These are phyloP conservation scores for Aelia acuminata DNA, from an alignment of 2,888 invertebrate species.

Conservation along the genomic window DNA sequence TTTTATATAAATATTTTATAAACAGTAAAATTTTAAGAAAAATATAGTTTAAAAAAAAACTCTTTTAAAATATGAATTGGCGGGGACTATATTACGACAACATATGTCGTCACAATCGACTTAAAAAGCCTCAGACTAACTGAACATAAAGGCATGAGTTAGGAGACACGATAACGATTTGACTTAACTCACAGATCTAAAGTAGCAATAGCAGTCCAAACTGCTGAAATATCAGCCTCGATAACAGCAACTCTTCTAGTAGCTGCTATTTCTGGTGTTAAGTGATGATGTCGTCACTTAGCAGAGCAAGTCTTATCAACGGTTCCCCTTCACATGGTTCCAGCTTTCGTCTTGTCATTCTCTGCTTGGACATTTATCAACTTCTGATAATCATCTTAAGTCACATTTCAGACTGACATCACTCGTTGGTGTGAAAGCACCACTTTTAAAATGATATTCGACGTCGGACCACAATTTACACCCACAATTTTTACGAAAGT, in stretches of 20 bases:
- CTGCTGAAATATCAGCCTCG: background rate
- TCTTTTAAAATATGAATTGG: no score
- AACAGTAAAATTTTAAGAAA: no score
- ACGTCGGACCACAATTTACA: no score
- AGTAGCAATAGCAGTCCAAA: background rate
- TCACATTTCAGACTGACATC: no score
- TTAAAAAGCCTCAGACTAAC: background rate
- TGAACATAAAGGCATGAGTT: background rate
- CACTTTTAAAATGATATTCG: no score
- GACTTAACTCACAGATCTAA: slow-evolving; percentile 5
- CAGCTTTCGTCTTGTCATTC: background rate
- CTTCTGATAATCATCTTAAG: background rate
- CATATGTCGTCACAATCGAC: no score
- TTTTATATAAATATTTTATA: no score
- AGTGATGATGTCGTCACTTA: background rate
- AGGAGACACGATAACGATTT: background rate
- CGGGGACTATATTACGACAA: no score
- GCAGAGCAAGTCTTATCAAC: background rate
- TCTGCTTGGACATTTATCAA: background rate
- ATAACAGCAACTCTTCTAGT: background rate
- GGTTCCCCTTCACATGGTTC: background rate
- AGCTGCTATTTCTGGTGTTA: background rate
- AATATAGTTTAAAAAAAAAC: no score
- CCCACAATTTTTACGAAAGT: no score
- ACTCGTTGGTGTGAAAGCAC: no score